These are phyloP conservation scores for Halcyon smyrnensis DNA, from an alignment of 2,797 vertebrate genomes.

Conservation along the genomic window DNA sequence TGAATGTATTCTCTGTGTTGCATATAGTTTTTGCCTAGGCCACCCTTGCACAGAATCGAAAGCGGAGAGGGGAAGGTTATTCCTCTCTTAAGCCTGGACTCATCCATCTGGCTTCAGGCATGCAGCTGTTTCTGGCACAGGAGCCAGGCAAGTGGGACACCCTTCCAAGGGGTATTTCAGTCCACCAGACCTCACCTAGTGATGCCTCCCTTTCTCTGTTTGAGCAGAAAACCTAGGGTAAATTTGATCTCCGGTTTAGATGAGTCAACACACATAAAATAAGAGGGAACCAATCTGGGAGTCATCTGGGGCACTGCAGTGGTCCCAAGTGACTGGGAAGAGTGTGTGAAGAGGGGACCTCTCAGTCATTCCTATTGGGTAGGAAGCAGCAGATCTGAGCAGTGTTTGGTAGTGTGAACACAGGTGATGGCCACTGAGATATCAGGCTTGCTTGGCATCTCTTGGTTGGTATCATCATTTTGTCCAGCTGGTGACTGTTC, in stretches of 20 bases:
- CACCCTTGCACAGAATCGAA: background rate
- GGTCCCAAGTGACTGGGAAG: background rate
- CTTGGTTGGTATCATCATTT: background rate
- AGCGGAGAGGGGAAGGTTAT: background rate
- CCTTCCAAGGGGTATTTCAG: background rate
- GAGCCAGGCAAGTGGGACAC: background rate
- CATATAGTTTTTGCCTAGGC: background rate
- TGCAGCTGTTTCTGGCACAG: background rate
- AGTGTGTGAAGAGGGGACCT: background rate
- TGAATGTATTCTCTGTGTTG: background rate
- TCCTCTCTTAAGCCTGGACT: background rate
- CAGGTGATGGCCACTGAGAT: background rate
- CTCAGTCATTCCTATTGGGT: background rate
- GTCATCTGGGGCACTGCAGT: background rate
- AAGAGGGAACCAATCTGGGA: background rate
- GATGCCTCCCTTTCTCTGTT: background rate
- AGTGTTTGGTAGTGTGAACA: background rate
- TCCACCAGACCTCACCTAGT: background rate
- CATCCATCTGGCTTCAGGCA: background rate
- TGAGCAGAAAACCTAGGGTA: background rate
- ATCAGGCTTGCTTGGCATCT: background rate
- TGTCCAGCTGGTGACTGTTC: background rate
- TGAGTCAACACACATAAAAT: background rate
- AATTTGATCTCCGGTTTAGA: background rate
- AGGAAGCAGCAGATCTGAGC: background rate